phyloP scores from a whole-genome alignment of 2,888 invertebrate species.

The Crocallis elinguaria region DNA sequence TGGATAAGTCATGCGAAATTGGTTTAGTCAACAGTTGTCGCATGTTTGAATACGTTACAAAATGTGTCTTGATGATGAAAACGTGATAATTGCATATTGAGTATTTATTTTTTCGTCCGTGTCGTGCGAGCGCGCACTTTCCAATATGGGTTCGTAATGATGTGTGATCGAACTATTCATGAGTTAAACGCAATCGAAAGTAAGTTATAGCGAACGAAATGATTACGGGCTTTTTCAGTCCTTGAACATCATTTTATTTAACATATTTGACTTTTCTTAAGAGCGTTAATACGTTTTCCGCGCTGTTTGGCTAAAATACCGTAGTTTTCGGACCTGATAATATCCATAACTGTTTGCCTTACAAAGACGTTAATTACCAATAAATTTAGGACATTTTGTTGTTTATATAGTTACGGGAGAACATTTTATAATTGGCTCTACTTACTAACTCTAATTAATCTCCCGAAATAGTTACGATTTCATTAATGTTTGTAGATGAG shows the following conservation, averaged over 20 bases:
- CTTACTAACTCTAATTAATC: too few relatives aligned
- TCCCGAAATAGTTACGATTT: too few relatives aligned
- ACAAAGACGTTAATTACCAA: too few relatives aligned
- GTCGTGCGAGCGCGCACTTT: conserved; percentile 47
- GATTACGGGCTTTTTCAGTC: not conserved
- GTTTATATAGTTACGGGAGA: too few relatives aligned
- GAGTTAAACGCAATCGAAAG: conserved; percentile 11
- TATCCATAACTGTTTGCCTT: too few relatives aligned
- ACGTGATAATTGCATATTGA: conserved; percentile 44
- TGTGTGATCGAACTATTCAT: conserved; percentile 54
- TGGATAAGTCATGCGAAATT: conserved; percentile 43
- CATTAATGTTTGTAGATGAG: too few relatives aligned
- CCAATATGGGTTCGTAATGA: conserved; percentile 47
- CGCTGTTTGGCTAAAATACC: too few relatives aligned
- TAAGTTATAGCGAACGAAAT: not conserved
- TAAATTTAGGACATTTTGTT: too few relatives aligned
- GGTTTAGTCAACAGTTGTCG: conserved; percentile 38
- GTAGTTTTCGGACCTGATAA: too few relatives aligned
- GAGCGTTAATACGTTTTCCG: too few relatives aligned
- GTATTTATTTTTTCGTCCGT: conserved; percentile 31
- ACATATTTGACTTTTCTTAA: too few relatives aligned
- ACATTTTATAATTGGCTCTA: too few relatives aligned
- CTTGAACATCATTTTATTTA: not conserved
- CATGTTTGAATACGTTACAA: conserved; percentile 46
- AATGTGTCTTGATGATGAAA: conserved; percentile 48